A percentile compares a stretch with the other conserved stretches of the same genome.
These are phyloP conservation scores for Acleris sparsana DNA, from an alignment of 2,888 invertebrate species.

Conservation along the genomic window DNA sequence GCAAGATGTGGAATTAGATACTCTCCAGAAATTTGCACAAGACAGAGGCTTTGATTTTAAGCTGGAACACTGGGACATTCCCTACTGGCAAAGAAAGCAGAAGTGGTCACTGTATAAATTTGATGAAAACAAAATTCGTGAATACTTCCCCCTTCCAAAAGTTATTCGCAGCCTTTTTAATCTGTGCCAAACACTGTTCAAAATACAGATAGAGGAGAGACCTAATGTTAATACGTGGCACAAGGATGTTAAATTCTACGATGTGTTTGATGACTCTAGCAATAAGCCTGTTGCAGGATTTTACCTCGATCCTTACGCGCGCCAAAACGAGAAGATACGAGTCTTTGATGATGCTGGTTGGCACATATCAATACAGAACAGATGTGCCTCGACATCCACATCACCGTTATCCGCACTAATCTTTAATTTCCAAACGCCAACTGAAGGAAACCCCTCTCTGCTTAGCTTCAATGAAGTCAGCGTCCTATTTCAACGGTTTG, in stretches of 20 bases:
- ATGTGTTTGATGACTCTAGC: slow-evolving; percentile 88
- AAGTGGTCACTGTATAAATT: slow-evolving; percentile 85
- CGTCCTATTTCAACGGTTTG: slow-evolving; percentile 92
- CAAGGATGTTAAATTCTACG: slow-evolving; percentile 91
- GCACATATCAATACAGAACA: slow-evolving; percentile 91
- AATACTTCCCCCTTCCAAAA: slow-evolving; percentile 92
- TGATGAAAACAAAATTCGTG: slow-evolving; percentile 87
- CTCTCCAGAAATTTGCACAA: slow-evolving; percentile 88
- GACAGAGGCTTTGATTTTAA: slow-evolving; percentile 87
- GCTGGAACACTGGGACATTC: slow-evolving; percentile 92
- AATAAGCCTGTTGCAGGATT: slow-evolving; percentile 90
- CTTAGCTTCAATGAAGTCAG: slow-evolving; percentile 90
- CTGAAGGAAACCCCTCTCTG: slow-evolving; percentile 85
- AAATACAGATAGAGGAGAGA: slow-evolving; percentile 88
- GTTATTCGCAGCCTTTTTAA: slow-evolving; percentile 92
- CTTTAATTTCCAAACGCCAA: slow-evolving; percentile 90
- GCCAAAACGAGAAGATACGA: slow-evolving; percentile 85
- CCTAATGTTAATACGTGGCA: slow-evolving; percentile 90
- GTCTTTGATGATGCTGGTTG: slow-evolving; percentile 86
- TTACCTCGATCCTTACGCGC: slow-evolving; percentile 92
- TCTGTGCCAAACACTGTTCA: slow-evolving; percentile 90
- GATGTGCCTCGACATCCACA: slow-evolving; percentile 84
- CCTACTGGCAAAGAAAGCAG: slow-evolving; percentile 93
- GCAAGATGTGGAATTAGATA: slow-evolving; percentile 89
- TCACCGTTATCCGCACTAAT: slow-evolving; percentile 92